Conservation (phyloP, 2,797 vertebrate genomes). For the Crenichthys baileyi region DNA sequence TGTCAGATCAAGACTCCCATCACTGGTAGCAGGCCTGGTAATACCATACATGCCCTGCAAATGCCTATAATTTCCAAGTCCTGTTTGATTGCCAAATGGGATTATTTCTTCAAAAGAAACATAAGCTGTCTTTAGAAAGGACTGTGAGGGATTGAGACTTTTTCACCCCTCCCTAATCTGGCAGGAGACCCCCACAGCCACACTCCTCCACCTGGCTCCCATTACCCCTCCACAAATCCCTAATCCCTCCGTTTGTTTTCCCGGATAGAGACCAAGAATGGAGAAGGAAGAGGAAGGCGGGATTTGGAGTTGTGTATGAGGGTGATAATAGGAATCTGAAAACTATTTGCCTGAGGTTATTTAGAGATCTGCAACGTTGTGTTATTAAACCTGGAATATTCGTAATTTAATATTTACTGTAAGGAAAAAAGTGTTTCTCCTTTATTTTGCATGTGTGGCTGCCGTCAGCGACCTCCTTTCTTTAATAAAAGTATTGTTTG, state of each 20-base stretch:
- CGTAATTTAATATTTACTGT: constrained; percentile 14
- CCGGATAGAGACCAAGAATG: constrained; percentile 72
- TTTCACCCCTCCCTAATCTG: constrained; percentile 65
- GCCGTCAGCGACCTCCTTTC: constrained; percentile 61
- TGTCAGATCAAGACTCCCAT: not conserved
- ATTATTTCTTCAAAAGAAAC: constrained; percentile 84
- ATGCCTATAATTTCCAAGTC: constrained; percentile 72
- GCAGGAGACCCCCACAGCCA: constrained; percentile 76
- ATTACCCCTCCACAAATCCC: constrained; percentile 80
- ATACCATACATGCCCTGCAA: constrained; percentile 72
- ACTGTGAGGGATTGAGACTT: constrained; percentile 73
- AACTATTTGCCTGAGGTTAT: constrained; percentile 39
- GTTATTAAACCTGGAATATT: constrained; percentile 15
- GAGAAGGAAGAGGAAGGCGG: constrained; percentile 59
- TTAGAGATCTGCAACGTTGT: constrained; percentile 34
- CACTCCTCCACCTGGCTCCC: constrained; percentile 81
- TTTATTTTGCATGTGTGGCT: constrained; percentile 13
- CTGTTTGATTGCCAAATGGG: constrained; percentile 76
- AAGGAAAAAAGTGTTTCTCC: not conserved
- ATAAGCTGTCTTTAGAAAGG: constrained; percentile 79
- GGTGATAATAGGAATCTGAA: constrained; percentile 56
- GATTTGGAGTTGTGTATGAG: constrained; percentile 56
- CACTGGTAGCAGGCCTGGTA: constrained; percentile 64
- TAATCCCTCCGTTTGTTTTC: constrained; percentile 85
- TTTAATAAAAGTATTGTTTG: constrained; percentile 97